Conservation (phyloP, 2,113 vertebrate species). For the Cygnus atratus region DNA sequence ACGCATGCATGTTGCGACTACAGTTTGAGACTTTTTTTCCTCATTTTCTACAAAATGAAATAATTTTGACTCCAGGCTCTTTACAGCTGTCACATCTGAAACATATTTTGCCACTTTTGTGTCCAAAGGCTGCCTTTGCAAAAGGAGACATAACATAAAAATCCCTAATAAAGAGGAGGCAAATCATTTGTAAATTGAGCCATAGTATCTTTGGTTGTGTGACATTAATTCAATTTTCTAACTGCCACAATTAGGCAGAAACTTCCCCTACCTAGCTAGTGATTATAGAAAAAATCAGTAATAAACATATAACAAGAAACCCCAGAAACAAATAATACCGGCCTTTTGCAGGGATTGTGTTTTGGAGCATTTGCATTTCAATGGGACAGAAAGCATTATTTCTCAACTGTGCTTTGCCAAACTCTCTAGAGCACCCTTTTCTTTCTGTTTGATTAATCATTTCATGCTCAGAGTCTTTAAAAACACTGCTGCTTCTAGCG, state of each 20-base stretch:
- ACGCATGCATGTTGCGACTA: neutral
- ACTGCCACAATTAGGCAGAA: neutral
- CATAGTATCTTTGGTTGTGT: neutral
- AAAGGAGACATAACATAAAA: constrained; percentile 7
- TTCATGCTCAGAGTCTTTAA: constrained; percentile 42
- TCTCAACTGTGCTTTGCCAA: constrained; percentile 47
- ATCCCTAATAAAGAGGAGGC: neutral
- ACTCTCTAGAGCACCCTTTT: constrained; percentile 42
- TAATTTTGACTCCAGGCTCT: neutral
- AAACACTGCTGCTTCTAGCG: constrained; percentile 33
- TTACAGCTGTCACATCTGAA: constrained; percentile 33
- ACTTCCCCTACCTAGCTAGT: neutral
- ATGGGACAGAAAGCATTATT: constrained; percentile 44
- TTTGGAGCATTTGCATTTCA: constrained; percentile 68
- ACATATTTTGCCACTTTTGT: neutral
- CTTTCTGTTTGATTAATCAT: constrained; percentile 65
- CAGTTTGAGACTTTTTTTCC: neutral
- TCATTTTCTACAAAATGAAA: neutral
- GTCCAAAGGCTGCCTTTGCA: neutral
- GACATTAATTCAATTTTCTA: neutral
- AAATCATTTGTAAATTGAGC: neutral
- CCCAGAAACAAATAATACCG: neutral
- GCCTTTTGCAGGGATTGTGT: constrained; percentile 5
- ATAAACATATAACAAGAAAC: constrained; percentile 10
- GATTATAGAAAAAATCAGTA: neutral